phyloP scores from a whole-genome alignment of 2,113 vertebrate species.

The Galemys pyrenaicus region DNA sequence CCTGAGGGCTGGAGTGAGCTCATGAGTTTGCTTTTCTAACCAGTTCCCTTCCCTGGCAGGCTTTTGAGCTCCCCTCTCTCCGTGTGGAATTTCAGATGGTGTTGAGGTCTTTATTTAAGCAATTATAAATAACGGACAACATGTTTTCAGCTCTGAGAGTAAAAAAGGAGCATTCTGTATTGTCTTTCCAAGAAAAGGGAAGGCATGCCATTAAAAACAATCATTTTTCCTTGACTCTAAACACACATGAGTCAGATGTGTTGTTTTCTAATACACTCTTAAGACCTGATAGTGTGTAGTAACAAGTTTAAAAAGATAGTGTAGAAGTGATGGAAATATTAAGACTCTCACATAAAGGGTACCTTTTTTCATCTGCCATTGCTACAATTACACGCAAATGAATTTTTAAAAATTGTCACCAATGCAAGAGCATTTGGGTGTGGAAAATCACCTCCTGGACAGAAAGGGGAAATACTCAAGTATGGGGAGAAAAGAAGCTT shows the following conservation, averaged over 20 bases:
- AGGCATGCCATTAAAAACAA: background rate
- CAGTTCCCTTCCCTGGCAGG: too few species aligned
- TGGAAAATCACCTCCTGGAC: background rate
- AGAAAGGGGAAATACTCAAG: background rate
- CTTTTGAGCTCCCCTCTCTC: background rate
- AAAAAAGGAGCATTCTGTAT: background rate
- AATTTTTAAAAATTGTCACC: conserved; percentile 17
- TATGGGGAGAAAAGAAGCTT: background rate
- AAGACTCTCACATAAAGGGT: background rate
- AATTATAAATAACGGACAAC: background rate
- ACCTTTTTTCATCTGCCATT: background rate
- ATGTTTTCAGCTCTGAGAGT: background rate
- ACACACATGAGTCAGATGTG: background rate
- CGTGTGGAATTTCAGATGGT: background rate
- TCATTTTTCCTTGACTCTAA: background rate
- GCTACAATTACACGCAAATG: background rate
- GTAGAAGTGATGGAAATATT: background rate
- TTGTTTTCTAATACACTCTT: conserved; percentile 10
- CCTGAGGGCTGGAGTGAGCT: background rate
- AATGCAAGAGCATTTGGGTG: background rate
- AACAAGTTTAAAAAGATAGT: background rate
- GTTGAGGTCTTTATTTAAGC: background rate
- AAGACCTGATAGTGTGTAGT: background rate
- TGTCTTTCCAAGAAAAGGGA: background rate
- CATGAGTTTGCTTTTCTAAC: background rate